Base-by-base conservation (phyloP, 37 sponge, comb jelly and placozoan species). In the Cliona cf. orientalis region DNA sequence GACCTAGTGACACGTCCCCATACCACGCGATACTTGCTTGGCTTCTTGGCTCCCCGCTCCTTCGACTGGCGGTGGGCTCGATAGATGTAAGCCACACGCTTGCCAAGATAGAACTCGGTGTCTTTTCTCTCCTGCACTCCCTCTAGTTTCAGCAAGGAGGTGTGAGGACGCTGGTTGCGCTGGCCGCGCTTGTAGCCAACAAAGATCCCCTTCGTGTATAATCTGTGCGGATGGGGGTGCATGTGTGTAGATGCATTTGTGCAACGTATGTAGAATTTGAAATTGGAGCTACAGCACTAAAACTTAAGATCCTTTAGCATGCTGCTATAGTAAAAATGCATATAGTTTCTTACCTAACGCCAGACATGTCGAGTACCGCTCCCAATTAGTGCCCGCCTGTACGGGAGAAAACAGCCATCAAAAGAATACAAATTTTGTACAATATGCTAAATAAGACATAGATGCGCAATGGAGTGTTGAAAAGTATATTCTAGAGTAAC, bases 121-220 rank as follows among this genome's bases (percentile, higher is more conserved):
- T 92, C 91, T 22, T 84, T 84, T 56, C 78, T 85, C 1, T 79
- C 66, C 2, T n/a, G 55, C 0, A 99, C 99, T 1, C 99, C 99
- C 36, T 99, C 95, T 29, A 99, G 74, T 64, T 89, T 85, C 12
- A 99, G 69, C 36, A 99, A 86, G n/a, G 99, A 94, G 0, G 92
- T 96, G 73, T 92, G 71, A 9, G 88, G 72, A 17, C 86, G 58
- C 59, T 96, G 97, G 73, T 97, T 96, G 1, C 94, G 78, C 29
- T 79, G 91, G 42, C 99, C 91, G 2, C 99, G 76, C 44, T 87
- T 86, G 87, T 86, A 99, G 36, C 97, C 95, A 22, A 94, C 69
- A 46, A 99, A 89, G n/a, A 94, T 89, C 0, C 94, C 99, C 75
- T 97, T 99, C 25, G 89, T 79, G 83, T 92, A 99, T 55, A 99